A percentile compares a stretch with the other conserved stretches of the same genome.
These are phyloP conservation scores for Lucifuga dentata DNA, from an alignment of 2,113 vertebrate genomes.

Conservation along the genomic window DNA sequence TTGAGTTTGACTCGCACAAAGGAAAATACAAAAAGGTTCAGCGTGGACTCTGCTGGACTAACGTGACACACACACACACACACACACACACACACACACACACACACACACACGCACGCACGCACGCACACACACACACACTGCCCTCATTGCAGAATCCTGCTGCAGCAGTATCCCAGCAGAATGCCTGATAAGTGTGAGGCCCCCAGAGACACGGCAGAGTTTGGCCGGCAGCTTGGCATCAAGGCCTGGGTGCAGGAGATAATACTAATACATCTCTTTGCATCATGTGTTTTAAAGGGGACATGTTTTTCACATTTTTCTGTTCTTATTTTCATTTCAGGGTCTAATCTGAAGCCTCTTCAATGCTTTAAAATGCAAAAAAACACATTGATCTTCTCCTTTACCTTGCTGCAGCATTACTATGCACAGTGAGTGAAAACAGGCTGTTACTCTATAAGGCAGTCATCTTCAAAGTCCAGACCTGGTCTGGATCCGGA, in stretches of 20 bases:
- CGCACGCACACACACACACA: constrained; percentile 26
- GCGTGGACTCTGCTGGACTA: constrained; percentile 12
- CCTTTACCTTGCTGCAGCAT: no score
- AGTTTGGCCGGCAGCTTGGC: constrained; percentile 45
- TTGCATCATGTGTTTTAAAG: no score
- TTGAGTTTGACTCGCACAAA: constrained; percentile 19
- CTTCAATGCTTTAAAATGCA: no score
- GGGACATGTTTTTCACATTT: no score
- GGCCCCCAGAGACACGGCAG: constrained; percentile 50
- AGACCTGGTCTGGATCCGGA: no score
- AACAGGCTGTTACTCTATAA: no score
- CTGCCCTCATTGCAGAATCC: constrained; percentile 29
- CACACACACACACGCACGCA: no score
- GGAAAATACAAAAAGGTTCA: constrained; percentile 47
- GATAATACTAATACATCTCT: constrained; percentile 58
- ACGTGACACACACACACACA: constrained; percentile 26
- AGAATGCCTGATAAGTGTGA: constrained; percentile 65
- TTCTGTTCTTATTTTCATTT: no score
- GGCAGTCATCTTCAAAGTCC: no score
- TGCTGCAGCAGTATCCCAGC: constrained; percentile 62
- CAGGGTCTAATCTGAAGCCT: no score
- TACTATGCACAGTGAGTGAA: no score
- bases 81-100: constrained; percentile 20
- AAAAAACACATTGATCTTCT: no score
- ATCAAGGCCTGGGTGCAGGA: constrained; percentile 46